Percentiles rank a stretch among this genome's conserved stretches.
Conservation (phyloP, 2,113 vertebrate genomes). For the Clupea harengus region DNA sequence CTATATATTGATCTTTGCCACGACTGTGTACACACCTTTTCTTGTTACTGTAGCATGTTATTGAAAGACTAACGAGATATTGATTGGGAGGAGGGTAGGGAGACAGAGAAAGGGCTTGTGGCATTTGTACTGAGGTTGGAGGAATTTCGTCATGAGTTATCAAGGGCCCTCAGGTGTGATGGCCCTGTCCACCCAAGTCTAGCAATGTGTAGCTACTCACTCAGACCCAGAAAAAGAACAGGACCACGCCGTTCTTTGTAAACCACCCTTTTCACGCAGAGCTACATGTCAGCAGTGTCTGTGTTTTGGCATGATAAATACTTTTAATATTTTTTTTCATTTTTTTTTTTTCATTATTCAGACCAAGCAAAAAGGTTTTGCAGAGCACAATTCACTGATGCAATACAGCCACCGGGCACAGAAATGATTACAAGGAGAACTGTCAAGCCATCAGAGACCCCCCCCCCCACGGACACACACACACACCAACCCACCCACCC, state of each 20-base stretch:
- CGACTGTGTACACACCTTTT: constrained; percentile 47
- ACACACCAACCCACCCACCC: constrained; percentile 12
- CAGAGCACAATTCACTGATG: constrained; percentile 33
- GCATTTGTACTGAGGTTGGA: constrained; percentile 57
- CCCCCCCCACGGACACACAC: constrained; percentile 17
- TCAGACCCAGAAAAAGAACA: not conserved
- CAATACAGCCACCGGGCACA: constrained; percentile 40
- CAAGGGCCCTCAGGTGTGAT: not conserved
- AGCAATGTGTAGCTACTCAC: not conserved
- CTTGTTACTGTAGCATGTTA: constrained; percentile 51
- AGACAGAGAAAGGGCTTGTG: constrained; percentile 47
- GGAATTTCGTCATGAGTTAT: constrained; percentile 35
- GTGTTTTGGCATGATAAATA: constrained; percentile 23
- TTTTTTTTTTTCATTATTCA: constrained; percentile 31
- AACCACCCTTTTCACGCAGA: constrained; percentile 39
- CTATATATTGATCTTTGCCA: constrained; percentile 64
- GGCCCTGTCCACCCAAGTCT: not conserved
- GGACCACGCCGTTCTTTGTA: not conserved
- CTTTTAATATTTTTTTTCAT: constrained; percentile 25
- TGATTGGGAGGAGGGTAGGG: constrained; percentile 47
- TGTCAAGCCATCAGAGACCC: constrained; percentile 31
- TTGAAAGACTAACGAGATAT: constrained; percentile 66
- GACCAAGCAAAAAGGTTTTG: constrained; percentile 37
- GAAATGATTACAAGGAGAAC: constrained; percentile 45
- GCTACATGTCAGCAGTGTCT: constrained; percentile 23